phyloP scores from a whole-genome alignment of 2,888 invertebrate species.

The Drosophila ustulata region DNA sequence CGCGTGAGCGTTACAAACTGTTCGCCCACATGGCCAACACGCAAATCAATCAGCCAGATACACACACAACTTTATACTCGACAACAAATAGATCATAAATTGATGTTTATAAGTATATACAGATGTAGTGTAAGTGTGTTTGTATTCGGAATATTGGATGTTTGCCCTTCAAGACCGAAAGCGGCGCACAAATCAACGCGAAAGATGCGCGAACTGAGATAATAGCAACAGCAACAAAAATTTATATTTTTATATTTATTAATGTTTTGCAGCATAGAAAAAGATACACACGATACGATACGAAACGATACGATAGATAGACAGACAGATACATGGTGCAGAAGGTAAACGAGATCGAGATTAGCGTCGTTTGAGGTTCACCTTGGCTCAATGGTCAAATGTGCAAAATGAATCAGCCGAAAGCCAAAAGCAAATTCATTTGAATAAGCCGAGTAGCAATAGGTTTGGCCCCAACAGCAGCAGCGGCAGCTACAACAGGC shows the following conservation, averaged over 20 bases:
- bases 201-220: conserved; percentile 71
- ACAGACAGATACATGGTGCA: conserved; percentile 50
- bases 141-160: conserved; percentile 2
- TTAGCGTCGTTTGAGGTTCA: conserved; percentile 74
- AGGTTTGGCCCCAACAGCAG: conserved; percentile 67
- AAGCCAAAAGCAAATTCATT: conserved; percentile 57
- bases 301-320: conserved; percentile 2
- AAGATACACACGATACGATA: conserved; percentile 7
- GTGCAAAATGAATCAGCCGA: conserved; percentile 75
- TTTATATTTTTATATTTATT: conserved; percentile 39
- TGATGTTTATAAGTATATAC: conserved; percentile 1
- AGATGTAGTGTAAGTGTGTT: conserved; percentile 1
- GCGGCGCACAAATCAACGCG: conserved; percentile 52
- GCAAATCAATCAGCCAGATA: conserved; percentile 59
- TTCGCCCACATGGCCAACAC: conserved; percentile 70
- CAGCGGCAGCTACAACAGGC: conserved; percentile 17
- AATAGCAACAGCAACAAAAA: conserved; percentile 48
- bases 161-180: conserved; percentile 64
- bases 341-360: conserved; percentile 79
- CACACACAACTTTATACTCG: conserved; percentile 5
- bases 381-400: conserved; percentile 81
- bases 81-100: conserved; percentile 52
- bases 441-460: conserved; percentile 57
- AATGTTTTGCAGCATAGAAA: conserved; percentile 28
- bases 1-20: conserved; percentile 61